phyloP scores from a whole-genome alignment of 2,888 invertebrate species.

The Phengaris alcon region DNA sequence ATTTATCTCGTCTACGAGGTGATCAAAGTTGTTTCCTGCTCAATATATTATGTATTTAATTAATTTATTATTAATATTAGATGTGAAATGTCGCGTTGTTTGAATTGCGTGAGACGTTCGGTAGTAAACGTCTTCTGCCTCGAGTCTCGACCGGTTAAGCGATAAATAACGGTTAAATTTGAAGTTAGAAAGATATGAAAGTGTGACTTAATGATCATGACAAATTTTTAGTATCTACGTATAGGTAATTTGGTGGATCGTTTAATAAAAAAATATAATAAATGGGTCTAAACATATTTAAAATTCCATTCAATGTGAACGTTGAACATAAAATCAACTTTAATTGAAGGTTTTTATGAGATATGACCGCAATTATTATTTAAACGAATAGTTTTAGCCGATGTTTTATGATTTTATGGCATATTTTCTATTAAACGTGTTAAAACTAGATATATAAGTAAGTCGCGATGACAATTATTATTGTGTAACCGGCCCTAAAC shows the following conservation, averaged over 20 bases:
- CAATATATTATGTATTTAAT: neutral
- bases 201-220: slow-evolving; percentile 7
- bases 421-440: neutral
- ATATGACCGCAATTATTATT: neutral
- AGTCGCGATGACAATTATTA: too few species aligned
- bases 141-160: neutral
- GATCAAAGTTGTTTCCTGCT: neutral
- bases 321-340: neutral
- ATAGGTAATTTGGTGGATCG: neutral
- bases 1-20: neutral
- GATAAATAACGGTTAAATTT: slow-evolving; percentile 15
- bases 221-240: neutral
- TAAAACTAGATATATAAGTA: neutral
- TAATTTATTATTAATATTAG: neutral
- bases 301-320: neutral
- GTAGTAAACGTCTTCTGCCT: neutral
- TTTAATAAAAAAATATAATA: slow-evolving; percentile 3
- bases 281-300: neutral
- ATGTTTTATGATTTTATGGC: neutral
- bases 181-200: slow-evolving; percentile 1
- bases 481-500: too few species aligned
- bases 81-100: neutral
- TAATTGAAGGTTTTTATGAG: neutral
- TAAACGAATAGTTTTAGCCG: neutral
- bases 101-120: neutral